Percentiles rank a stretch among this genome's conserved stretches.
Conservation (phyloP, 37 sponge, comb jelly and placozoan species). For the Petrosia ficiformis region DNA sequence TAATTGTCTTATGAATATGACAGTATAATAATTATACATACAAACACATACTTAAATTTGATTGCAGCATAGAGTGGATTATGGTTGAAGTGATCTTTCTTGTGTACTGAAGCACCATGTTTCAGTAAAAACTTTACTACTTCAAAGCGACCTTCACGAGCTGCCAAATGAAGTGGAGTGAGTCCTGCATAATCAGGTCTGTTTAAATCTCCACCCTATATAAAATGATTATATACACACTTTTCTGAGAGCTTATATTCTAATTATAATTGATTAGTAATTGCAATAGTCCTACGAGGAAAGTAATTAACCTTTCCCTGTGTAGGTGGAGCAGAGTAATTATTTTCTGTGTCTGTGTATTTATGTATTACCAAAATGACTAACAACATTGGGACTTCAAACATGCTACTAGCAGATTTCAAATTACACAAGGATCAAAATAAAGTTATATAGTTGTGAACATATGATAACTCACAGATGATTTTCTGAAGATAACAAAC, state of each 20-base stretch:
- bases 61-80: slow-evolving; percentile 82
- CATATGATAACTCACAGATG: no score
- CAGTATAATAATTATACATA: not conserved
- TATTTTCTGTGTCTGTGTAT: no score
- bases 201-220: slow-evolving; percentile 74
- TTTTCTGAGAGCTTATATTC: not conserved
- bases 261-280: not conserved
- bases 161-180: slow-evolving; percentile 89
- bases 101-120: slow-evolving; percentile 82
- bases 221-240: not conserved
- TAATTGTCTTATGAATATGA: not conserved
- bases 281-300: no score
- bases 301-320: no score
- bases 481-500: no score
- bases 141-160: slow-evolving; percentile 66
- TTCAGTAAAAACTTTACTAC: slow-evolving; percentile 70
- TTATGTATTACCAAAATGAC: no score
- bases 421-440: no score
- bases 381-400: no score
- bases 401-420: no score
- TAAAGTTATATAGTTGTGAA: no score
- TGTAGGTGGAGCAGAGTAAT: no score
- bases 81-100: slow-evolving; percentile 61
- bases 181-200: slow-evolving; percentile 76
- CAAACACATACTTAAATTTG: slow-evolving; percentile 54